Evolutionary conservation across 1,140 invertebrate species (phyloP).

Genomic region (Scaptodrosophila lebanonensis): DNA sequence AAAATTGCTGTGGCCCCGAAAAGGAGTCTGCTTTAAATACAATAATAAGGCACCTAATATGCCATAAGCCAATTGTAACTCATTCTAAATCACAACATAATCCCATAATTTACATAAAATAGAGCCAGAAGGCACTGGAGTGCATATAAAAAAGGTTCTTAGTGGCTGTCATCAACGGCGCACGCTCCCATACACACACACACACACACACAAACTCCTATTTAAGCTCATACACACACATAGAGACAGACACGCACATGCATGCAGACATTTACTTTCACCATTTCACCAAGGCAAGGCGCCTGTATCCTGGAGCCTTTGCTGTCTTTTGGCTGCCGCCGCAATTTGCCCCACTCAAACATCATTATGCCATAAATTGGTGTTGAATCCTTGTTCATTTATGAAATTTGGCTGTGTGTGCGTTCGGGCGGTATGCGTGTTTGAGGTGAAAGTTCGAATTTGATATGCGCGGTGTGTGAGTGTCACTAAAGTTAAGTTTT

Average conservation of each 20-base stretch:
- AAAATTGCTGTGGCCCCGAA: too few relatives aligned
- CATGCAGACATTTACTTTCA: too few relatives aligned
- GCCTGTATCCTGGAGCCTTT: too few relatives aligned
- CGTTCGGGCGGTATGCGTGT: conserved; percentile 13
- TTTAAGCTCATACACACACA: background rate
- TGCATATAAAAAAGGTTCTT: conserved; percentile 47
- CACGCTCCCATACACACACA: conserved; percentile 6
- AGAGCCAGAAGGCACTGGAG: conserved; percentile 34
- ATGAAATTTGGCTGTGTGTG: conserved; percentile 59
- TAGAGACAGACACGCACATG: background rate
- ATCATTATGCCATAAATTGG: conserved; percentile 72
- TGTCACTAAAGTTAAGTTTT: conserved; percentile 31
- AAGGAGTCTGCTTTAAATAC: background rate
- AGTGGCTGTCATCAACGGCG: too few relatives aligned
- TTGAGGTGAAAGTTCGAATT: conserved; percentile 36
- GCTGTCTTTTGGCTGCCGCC: conserved; percentile 27
- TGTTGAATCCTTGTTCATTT: conserved; percentile 72
- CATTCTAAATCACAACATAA: conserved; percentile 70
- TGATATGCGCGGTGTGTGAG: conserved; percentile 28
- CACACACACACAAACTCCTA: background rate
- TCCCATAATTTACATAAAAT: conserved; percentile 74
- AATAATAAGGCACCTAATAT: conserved; percentile 25
- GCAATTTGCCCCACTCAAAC: conserved; percentile 52
- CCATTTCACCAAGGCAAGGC: too few relatives aligned
- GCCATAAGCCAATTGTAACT: conserved; percentile 55